Conservation (phyloP, 2,113 vertebrate genomes). For the Pagrus major region DNA sequence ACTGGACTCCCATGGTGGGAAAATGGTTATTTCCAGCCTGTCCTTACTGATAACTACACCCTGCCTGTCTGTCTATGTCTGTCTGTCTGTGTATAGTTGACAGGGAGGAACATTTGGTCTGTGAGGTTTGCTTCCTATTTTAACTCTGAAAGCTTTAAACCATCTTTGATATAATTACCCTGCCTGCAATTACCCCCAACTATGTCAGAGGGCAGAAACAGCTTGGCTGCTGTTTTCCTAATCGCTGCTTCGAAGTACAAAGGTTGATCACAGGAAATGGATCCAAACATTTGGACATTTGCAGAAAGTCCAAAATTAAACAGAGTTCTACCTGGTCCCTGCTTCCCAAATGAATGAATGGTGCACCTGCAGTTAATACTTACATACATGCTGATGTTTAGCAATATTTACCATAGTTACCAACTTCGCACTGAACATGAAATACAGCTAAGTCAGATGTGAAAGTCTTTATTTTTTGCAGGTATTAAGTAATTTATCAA, state of each 20-base stretch:
- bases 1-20: conserved; percentile 36
- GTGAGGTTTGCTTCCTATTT: conserved; percentile 68
- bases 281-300: neutral
- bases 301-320: neutral
- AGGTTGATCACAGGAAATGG: neutral
- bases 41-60: conserved; percentile 60
- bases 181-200: conserved; percentile 44
- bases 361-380: neutral
- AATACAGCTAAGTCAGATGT: no score
- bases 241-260: conserved; percentile 19
- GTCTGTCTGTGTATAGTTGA: conserved; percentile 46
- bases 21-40: conserved; percentile 72
- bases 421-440: no score
- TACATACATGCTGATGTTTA: no score
- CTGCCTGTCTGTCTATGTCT: conserved; percentile 30
- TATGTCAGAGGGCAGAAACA: conserved; percentile 43
- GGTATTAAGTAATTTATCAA: neutral
- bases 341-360: neutral
- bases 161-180: conserved; percentile 64
- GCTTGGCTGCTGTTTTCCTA: conserved; percentile 28
- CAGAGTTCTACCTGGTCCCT: neutral
- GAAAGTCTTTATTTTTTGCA: neutral
- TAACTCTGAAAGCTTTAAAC: conserved; percentile 67
- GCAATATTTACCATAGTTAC: no score
- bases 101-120: conserved; percentile 65